Conservation (phyloP, 1,140 invertebrate species). For the Aleiodes sp. region DNA sequence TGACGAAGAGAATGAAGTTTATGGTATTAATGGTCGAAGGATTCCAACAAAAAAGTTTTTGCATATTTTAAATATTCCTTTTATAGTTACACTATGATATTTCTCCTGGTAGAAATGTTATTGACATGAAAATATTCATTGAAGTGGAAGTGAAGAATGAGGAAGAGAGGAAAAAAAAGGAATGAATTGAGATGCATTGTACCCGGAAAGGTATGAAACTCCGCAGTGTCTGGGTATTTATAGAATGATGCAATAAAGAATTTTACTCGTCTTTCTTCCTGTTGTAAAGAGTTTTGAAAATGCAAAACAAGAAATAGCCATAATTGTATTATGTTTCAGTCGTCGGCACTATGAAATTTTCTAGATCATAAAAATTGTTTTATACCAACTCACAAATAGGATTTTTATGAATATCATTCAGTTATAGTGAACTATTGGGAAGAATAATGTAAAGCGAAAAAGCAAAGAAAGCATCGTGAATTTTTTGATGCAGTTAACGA, state of each 20-base stretch:
- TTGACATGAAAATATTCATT: not conserved
- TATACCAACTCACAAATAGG: not conserved
- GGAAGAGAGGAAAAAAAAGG: too few species aligned
- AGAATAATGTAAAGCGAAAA: not conserved
- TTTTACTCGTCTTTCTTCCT: slow-evolving; percentile 4
- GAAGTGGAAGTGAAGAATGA: not conserved
- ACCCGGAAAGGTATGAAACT: not conserved
- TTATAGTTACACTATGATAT: not conserved
- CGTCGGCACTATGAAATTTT: not conserved
- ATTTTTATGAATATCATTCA: not conserved
- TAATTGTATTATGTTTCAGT: slow-evolving; percentile 19
- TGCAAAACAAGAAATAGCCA: not conserved
- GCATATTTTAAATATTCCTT: not conserved
- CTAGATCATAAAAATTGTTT: not conserved
- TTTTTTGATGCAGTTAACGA: too few species aligned
- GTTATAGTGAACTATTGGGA: not conserved
- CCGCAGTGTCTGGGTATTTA: not conserved
- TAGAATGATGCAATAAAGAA: slow-evolving; percentile 11
- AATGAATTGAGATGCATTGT: not conserved
- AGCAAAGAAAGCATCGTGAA: too few species aligned
- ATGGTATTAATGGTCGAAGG: not conserved
- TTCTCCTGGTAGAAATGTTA: not conserved
- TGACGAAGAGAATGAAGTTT: not conserved
- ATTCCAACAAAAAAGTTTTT: not conserved
- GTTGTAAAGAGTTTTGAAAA: not conserved